A percentile compares a stretch with the other conserved stretches of the same genome.
These are phyloP conservation scores for Dexiosoma caninum DNA, from an alignment of 2,888 invertebrate species.

Conservation along the genomic window DNA sequence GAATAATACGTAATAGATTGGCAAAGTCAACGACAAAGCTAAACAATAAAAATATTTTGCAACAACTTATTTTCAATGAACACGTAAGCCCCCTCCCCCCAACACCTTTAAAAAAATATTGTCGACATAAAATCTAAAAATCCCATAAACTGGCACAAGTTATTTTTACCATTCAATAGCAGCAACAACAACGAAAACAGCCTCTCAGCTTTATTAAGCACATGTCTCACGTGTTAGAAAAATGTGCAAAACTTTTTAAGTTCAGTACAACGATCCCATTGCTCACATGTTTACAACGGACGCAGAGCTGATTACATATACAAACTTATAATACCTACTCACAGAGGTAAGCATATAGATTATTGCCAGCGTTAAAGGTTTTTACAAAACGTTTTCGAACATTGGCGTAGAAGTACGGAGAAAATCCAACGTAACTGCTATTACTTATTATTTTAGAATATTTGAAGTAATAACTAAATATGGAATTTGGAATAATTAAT, in stretches of 20 bases:
- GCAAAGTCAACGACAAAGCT: conserved; percentile 43
- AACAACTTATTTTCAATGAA: no score
- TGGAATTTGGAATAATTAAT: no score
- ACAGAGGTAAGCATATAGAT: neutral
- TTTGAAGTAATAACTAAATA: neutral
- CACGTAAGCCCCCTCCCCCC: neutral
- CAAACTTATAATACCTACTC: neutral
- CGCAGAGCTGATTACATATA: conserved; percentile 38
- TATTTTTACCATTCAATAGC: conserved; percentile 49
- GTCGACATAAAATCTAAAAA: neutral
- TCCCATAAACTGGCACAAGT: conserved; percentile 26
- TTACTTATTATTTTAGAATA: conserved; percentile 1
- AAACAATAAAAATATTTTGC: conserved; percentile 25
- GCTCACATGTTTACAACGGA: conserved; percentile 72
- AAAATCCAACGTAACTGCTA: conserved; percentile 12
- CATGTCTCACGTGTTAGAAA: conserved; percentile 68
- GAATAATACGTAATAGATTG: conserved; percentile 56
- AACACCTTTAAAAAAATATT: neutral
- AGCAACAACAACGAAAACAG: conserved; percentile 34
- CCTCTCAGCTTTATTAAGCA: conserved; percentile 40
- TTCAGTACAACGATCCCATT: conserved; percentile 74
- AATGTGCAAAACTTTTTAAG: conserved; percentile 66
- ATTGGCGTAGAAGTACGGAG: neutral
- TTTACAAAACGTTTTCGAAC: neutral
- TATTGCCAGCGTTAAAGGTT: conserved; percentile 4